Conservation (phyloP, 2,113 vertebrate genomes). For the Vidua macroura region DNA sequence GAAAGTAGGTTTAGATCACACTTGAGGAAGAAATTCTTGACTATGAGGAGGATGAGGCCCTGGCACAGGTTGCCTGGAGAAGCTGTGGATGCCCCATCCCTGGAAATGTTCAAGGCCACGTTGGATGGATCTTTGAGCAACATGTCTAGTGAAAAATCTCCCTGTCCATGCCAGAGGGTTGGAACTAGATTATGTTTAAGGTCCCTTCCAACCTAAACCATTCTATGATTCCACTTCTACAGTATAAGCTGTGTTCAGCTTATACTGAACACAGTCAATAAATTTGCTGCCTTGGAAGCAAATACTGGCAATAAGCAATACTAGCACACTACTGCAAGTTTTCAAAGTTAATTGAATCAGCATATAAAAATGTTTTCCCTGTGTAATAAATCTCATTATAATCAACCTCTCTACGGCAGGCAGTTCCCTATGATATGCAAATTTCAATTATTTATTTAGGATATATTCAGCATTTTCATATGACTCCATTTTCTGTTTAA, state of each 20-base stretch:
- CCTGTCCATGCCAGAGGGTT: neutral
- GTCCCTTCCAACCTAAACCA: neutral
- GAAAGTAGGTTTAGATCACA: neutral
- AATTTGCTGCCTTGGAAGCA: neutral
- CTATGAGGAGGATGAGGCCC: accelerated
- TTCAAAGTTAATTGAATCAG: slow-evolving; percentile 43
- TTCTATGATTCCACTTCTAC: neutral
- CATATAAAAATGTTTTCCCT: slow-evolving; percentile 32
- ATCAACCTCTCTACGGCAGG: neutral
- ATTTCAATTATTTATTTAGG: slow-evolving; percentile 53
- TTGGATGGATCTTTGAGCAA: neutral
- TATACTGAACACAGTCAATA: neutral
- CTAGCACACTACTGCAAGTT: neutral
- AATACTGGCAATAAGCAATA: neutral
- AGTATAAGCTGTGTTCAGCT: neutral
- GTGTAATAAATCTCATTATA: slow-evolving; percentile 33
- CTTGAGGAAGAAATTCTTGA: neutral
- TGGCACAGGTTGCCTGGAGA: neutral
- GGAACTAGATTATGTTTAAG: neutral
- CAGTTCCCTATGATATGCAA: slow-evolving; percentile 33
- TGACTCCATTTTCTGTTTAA: neutral
- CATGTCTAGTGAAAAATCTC: neutral
- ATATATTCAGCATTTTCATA: slow-evolving; percentile 19
- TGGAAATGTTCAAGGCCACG: neutral
- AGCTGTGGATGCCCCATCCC: neutral